phyloP scores from a whole-genome alignment of 2,888 invertebrate genomes.

The Microplitis manilae region DNA sequence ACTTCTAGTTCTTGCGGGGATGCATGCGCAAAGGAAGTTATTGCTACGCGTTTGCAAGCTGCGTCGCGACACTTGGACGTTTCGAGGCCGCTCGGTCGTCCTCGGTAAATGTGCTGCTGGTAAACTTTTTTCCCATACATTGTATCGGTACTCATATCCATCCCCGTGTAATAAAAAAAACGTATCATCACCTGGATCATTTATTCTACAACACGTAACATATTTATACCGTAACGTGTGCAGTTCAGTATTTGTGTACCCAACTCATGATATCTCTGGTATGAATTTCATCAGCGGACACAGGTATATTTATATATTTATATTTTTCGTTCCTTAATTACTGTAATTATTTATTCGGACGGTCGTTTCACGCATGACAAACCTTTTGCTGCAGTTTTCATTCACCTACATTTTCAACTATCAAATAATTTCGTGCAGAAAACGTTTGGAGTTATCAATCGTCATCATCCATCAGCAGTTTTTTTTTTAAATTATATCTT shows the following conservation, averaged over 20 bases:
- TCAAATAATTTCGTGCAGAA: neutral
- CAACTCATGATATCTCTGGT: conserved; percentile 27
- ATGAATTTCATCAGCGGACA: conserved; percentile 29
- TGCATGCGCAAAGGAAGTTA: conserved; percentile 34
- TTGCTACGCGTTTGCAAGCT: neutral
- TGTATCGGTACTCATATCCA: neutral
- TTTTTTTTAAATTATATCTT: neutral
- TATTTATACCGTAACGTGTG: neutral
- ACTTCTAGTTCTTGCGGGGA: conserved; percentile 20
- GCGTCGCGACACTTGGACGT: conserved; percentile 1
- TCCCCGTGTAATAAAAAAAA: neutral
- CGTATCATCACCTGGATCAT: neutral
- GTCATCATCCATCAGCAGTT: neutral
- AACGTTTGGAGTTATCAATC: neutral
- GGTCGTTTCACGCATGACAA: neutral
- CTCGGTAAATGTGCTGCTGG: neutral
- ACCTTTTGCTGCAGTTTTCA: neutral
- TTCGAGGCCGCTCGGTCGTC: conserved; percentile 6
- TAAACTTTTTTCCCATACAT: neutral
- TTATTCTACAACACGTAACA: neutral
- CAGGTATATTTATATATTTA: conserved; percentile 24
- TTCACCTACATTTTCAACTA: neutral
- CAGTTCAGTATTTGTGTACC: neutral
- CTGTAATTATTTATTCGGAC: neutral
- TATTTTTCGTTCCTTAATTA: neutral